Evolutionary conservation across 2,888 invertebrate genomes (phyloP).

Genomic region (Apodemia mormo): DNA sequence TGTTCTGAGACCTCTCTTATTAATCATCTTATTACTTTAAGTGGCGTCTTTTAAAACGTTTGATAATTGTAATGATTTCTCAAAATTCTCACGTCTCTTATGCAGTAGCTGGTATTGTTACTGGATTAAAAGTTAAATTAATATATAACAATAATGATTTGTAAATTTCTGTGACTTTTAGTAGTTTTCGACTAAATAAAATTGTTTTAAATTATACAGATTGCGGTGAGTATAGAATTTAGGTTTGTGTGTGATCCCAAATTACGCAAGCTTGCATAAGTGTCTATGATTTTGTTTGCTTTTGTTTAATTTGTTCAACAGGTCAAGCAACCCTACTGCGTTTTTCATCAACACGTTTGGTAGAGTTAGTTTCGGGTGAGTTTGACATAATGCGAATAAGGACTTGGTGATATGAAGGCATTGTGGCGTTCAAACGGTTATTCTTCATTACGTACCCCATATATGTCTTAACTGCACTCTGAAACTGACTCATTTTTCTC

Average conservation of each 20-base stretch:
- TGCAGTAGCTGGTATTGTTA: too few relatives aligned
- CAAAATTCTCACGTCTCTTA: not conserved
- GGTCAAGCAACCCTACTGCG: constrained; percentile 86
- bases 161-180: not conserved
- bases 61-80: too few relatives aligned
- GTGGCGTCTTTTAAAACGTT: too few relatives aligned
- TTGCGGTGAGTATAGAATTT: constrained; percentile 42
- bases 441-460: constrained; percentile 66
- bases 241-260: constrained; percentile 62
- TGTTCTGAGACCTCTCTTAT: too few relatives aligned
- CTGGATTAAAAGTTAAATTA: too few relatives aligned
- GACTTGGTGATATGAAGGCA: constrained; percentile 78
- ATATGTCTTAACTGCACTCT: constrained; percentile 57
- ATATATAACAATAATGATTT: too few relatives aligned
- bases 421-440: constrained; percentile 74
- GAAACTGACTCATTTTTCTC: constrained; percentile 70
- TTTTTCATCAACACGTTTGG: constrained; percentile 87
- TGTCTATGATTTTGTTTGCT: constrained; percentile 64
- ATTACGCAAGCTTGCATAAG: constrained; percentile 65
- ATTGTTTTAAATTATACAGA: not conserved
- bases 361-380: constrained; percentile 88
- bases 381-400: constrained; percentile 79
- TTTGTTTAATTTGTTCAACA: constrained; percentile 85
- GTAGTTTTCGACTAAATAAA: not conserved
- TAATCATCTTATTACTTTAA: too few relatives aligned